Evolutionary conservation across 2,113 vertebrate genomes (phyloP).

Genomic region (Alectura lathami): DNA sequence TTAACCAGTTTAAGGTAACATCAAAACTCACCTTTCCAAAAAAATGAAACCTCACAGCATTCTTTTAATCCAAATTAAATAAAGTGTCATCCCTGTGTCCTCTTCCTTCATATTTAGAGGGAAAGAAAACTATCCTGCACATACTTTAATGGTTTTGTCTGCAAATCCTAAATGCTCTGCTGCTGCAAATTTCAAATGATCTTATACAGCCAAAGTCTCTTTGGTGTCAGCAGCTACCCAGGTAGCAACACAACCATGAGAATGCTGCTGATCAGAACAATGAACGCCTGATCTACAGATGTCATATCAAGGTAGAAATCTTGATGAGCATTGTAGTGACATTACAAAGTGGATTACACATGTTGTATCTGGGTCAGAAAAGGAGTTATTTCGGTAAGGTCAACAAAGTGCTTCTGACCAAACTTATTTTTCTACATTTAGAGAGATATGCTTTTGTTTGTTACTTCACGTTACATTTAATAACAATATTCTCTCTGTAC

Average conservation of each 20-base stretch:
- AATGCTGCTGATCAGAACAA: slow-evolving; percentile 73
- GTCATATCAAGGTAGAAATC: slow-evolving; percentile 73
- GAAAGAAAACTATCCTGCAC: slow-evolving; percentile 62
- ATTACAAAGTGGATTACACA: slow-evolving; percentile 74
- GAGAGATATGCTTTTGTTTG: slow-evolving; percentile 48
- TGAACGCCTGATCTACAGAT: slow-evolving; percentile 68
- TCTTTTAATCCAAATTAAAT: slow-evolving; percentile 77
- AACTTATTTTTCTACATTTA: slow-evolving; percentile 63
- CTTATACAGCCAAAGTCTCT: slow-evolving; percentile 71
- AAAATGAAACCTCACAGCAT: slow-evolving; percentile 67
- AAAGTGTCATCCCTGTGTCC: slow-evolving; percentile 72
- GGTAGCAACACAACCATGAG: slow-evolving; percentile 66
- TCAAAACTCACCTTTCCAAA: slow-evolving; percentile 64
- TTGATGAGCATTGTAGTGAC: slow-evolving; percentile 72
- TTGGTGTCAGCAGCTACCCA: slow-evolving; percentile 70
- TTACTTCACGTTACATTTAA: slow-evolving; percentile 19
- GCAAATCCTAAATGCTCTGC: slow-evolving; percentile 68
- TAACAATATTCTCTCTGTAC: neutral
- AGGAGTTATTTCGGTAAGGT: slow-evolving; percentile 71
- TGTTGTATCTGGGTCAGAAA: slow-evolving; percentile 76
- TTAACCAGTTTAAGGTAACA: slow-evolving; percentile 57
- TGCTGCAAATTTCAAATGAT: slow-evolving; percentile 75
- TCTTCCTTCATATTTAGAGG: slow-evolving; percentile 72
- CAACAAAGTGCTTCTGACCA: slow-evolving; percentile 62
- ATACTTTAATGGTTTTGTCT: slow-evolving; percentile 77